Conservation (phyloP, 2,113 vertebrate genomes). For the Entomyzon cyanotis region DNA sequence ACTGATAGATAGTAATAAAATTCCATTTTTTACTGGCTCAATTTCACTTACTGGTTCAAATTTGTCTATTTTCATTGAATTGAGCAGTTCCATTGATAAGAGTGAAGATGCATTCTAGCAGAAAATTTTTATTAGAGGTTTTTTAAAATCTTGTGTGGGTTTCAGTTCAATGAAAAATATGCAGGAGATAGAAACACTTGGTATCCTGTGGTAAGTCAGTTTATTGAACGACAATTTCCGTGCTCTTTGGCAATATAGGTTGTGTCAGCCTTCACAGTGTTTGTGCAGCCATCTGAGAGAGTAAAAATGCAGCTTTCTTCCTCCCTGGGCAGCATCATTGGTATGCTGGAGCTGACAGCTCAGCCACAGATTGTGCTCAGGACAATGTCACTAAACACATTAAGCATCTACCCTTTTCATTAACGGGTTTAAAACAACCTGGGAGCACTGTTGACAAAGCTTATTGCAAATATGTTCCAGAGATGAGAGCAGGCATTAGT, state of each 20-base stretch:
- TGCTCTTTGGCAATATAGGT: neutral
- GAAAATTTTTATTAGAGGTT: neutral
- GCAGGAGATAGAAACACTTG: neutral
- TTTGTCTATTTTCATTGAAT: neutral
- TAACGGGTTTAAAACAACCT: neutral
- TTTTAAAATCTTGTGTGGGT: neutral
- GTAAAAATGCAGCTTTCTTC: neutral
- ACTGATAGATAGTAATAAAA: neutral
- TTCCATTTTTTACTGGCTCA: neutral
- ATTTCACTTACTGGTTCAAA: neutral
- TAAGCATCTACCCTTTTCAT: conserved; percentile 7
- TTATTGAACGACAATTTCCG: neutral
- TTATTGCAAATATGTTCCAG: neutral
- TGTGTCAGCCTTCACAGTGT: neutral
- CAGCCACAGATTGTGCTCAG: neutral
- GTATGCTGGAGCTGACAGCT: neutral
- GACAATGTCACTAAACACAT: neutral
- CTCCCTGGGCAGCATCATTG: neutral
- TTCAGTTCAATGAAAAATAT: neutral
- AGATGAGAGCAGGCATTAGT: neutral
- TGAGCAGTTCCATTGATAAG: neutral
- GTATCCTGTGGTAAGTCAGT: neutral
- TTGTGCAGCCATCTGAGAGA: neutral
- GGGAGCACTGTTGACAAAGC: conserved; percentile 7
- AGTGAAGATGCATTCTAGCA: neutral